Evolutionary conservation across 2,888 invertebrate species (phyloP), one percentile per base, ranked within the genome.

Genomic region (Volucella zonaria): DNA sequence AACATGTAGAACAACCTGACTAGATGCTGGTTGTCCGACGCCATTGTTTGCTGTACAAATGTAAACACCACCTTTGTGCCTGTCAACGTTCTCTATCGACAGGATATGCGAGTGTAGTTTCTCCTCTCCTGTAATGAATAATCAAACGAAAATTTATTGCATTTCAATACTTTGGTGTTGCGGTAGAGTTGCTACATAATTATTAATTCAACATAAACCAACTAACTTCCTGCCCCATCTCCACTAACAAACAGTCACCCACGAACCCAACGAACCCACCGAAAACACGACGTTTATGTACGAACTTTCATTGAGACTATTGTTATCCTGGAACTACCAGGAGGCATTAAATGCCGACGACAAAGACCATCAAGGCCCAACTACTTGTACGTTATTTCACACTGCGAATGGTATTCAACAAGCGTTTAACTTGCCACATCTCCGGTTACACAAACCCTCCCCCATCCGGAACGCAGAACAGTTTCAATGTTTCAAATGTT

Each of bases 21-120:
- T 93, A 71, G 93, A 93, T 87, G 94, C 94, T 83, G 94, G 93
- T 87, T 94, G 93, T 15, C 94, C 94, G 66, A 95, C 94, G 15
- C 94, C 94, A 89, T 95, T 95, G 88, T 93, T 93, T 45, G 94
- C 94, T 40, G 93, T 93, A 89, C 95, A 95, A 88, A 94, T 93
- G 90, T 94, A 94, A 70, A 93, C 92, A 49, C 94, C 94, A 49
- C 94, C 94, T 88, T 94, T 94, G 89, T 94, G 94, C 82, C 94
- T 92, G 89, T 94, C 94, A 73, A 94, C 94, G 88, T 93, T 92
- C 88, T 94, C 94, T 88, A 95, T 93, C 74, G 93, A 93, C 85
- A 94, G 92, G 78, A 93, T 92, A 80, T 93, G 93, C 45, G 94
- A 94, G 87, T 93, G 93, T 49, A 93, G 92, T 77, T 94, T 94